Base-by-base conservation (phyloP, 2,888 invertebrate genomes). In the Phytoseiulus persimilis region DNA sequence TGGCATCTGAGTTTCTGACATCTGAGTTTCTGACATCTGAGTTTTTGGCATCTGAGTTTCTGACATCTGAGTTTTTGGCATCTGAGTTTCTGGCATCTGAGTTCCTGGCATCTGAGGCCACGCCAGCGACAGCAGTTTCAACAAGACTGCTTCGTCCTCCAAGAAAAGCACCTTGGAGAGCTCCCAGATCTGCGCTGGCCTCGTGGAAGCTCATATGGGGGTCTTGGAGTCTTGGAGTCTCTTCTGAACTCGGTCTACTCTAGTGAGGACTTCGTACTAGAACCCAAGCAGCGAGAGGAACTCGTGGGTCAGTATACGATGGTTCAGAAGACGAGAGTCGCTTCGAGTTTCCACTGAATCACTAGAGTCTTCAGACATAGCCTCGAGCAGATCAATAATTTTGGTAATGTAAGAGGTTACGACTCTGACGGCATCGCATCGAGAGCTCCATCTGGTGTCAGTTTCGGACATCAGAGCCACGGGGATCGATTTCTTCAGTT, bases 141-240 rank as follows among this genome's bases (percentile, higher is more conserved):
- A 83, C 83, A 6, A 83, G 32, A 18, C 5, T 3, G 31, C n/a
- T 31, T 90, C 83, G 28, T 90, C 83, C 90, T 46, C 65, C 3
- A 0, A 6, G 0, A 65, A 90, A 83, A 32, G 45, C n/a, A 14
- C 83, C 18, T 9, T 65, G 11, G 32, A 90, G 39, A 5, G 90
- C 45, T 83, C 33, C 32, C 83, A 90, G 31, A 83, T 90, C 90
- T 0, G 46, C 31, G 28, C 32, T 32, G 83, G 90, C 83, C 0
- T 90, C 39, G 31, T 90, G 83, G 31, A 90, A 90, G 11, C 83
- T 90, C 33, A 83, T 90, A n/a, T n/a, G n/a, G n/a, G n/a, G 18
- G 31, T 23, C 2, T n/a, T n/a, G n/a, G 28, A 23, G 28, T 65
- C 65, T 28, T 65, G 65, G 9, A 65, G 2, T 65, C 65, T 65